phyloP scores from a whole-genome alignment of 2,888 invertebrate species.

The Autographa pulchrina region DNA sequence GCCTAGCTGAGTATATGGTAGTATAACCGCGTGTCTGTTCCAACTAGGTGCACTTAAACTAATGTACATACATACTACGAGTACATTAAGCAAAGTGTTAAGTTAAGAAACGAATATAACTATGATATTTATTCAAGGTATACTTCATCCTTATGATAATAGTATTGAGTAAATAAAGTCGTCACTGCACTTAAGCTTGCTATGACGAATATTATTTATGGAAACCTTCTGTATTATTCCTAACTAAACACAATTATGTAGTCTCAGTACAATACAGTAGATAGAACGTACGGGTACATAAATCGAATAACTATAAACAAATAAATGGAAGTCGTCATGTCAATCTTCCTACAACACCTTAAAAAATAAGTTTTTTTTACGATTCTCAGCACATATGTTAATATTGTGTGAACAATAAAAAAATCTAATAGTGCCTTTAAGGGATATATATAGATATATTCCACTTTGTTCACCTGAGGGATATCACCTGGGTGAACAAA shows the following conservation, averaged over 20 bases:
- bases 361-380: neutral
- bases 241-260: slow-evolving; percentile 12
- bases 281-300: too few relatives aligned
- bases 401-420: neutral
- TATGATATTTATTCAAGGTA: neutral
- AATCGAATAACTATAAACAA: neutral
- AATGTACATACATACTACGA: neutral
- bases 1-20: slow-evolving; percentile 7
- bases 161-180: neutral
- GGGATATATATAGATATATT: too few relatives aligned
- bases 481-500: too few relatives aligned
- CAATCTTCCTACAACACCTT: neutral
- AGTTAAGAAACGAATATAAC: neutral
- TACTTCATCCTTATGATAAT: slow-evolving; percentile 13
- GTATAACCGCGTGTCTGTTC: slow-evolving; percentile 5
- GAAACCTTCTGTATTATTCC: neutral
- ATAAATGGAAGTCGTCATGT: neutral
- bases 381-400: neutral
- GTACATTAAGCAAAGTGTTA: neutral
- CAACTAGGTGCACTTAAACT: slow-evolving; percentile 5
- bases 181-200: neutral
- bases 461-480: too few relatives aligned
- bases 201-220: slow-evolving; percentile 10
- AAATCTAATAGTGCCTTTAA: too few relatives aligned
- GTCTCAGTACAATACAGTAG: neutral